Base-by-base conservation (phyloP, 2,888 invertebrate species). In the Rhopalosiphum nymphaeae region DNA sequence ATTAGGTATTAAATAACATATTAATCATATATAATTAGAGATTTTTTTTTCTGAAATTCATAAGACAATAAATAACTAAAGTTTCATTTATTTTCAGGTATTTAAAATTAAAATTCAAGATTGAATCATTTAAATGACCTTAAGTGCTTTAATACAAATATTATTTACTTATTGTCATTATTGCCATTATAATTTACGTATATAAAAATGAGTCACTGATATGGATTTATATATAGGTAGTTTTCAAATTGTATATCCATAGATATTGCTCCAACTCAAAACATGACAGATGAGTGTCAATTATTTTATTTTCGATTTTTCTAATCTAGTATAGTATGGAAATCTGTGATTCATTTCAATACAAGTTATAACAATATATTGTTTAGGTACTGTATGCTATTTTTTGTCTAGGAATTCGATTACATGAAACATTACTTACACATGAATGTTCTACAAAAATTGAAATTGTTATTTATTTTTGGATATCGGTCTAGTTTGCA, bases 61-160 rank as follows among this genome's bases (percentile, higher is more conserved):
- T 21, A 21, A 36, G 53, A 53, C 21, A 7, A 13, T n/a, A 21
- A 78, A 42, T 78, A 0, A 78, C n/a, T 3, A 2, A 78, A 36
- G 0, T 78, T 36, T 36, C 21, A 21, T 21, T 78, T 78, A 36
- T 78, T 78, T 36, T 36, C 9, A 78, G 21, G 21, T 36, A 7
- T 78, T 36, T 78, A 36, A 9, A 21, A 78, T 42, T 36, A 21
- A 78, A 9, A 36, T 78, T 78, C 7, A 1, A 42, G 11, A 25
- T 78, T 3, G 36, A 78, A 78, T 9, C 1, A 42, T 78, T 21
- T 21, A 9, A 78, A 78, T 78, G 78, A 78, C 78, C 36, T 36
- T 78, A 78, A 78, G 78, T 78, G 78, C 78, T 78, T 42, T 78
- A 78, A 78, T 78, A 78, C 36, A 78, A 36, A 78, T 78, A 78